Conservation (phyloP, 2,888 invertebrate genomes). For the Protophormia terraenovae region DNA sequence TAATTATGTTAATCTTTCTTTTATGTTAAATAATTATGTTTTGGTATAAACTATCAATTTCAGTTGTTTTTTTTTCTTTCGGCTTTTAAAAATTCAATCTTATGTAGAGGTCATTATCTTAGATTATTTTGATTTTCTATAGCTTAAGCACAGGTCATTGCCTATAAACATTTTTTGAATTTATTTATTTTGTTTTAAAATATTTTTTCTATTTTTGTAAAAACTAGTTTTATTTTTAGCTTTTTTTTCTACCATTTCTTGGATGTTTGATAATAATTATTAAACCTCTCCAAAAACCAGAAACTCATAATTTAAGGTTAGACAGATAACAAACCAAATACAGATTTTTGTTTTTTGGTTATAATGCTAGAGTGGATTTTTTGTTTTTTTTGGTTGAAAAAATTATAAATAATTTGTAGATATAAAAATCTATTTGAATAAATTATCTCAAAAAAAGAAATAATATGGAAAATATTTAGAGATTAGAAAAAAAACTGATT, state of each 20-base stretch:
- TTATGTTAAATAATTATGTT: not conserved
- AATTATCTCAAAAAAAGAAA: constrained; percentile 20
- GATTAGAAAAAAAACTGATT: constrained; percentile 10
- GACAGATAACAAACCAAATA: constrained; percentile 35
- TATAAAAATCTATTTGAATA: constrained; percentile 37
- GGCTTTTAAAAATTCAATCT: not conserved
- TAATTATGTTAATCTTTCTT: constrained; percentile 12
- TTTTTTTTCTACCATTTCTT: not conserved
- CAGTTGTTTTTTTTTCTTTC: too few relatives aligned
- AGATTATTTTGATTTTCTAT: constrained; percentile 22
- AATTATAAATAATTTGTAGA: constrained; percentile 22
- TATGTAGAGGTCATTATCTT: constrained; percentile 53
- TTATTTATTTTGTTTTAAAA: not conserved
- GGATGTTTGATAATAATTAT: constrained; percentile 45
- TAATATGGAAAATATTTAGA: not conserved
- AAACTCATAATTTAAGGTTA: constrained; percentile 58
- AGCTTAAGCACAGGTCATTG: constrained; percentile 60
- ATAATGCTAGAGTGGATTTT: not conserved
- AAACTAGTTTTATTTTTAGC: constrained; percentile 55
- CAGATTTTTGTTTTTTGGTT: not conserved
- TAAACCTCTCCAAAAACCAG: constrained; percentile 38
- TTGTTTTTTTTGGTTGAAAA: not conserved
- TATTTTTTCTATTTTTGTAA: constrained; percentile 1
- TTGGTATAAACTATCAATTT: constrained; percentile 6
- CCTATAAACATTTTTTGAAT: constrained; percentile 46